A percentile compares a stretch with the other conserved stretches of the same genome.
Conservation (phyloP, 2,797 vertebrate genomes). For the Sebastes steindachneri region DNA sequence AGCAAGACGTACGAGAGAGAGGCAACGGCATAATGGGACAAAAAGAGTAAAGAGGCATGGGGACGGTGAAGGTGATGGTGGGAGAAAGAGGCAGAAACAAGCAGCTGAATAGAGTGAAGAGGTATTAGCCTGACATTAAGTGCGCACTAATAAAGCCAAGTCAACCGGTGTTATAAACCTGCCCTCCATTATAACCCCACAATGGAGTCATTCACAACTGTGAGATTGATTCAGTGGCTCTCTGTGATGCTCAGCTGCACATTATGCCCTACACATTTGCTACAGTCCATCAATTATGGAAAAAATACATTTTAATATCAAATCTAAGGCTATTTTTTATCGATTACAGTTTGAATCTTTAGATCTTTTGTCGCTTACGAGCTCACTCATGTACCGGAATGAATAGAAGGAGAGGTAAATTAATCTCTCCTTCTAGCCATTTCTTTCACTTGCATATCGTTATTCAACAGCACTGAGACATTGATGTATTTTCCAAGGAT, state of each 20-base stretch:
- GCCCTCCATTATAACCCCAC: slow-evolving; percentile 49
- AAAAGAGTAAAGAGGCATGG: slow-evolving; percentile 1
- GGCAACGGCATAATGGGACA: neutral
- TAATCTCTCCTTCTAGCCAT: neutral
- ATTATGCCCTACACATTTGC: neutral
- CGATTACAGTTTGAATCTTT: slow-evolving; percentile 5
- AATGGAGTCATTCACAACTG: slow-evolving; percentile 37
- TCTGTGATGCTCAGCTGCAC: slow-evolving; percentile 15
- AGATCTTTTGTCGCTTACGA: neutral
- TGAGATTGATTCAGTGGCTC: slow-evolving; percentile 35
- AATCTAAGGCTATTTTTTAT: neutral
- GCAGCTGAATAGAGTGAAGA: slow-evolving; percentile 8
- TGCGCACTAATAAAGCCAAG: slow-evolving; percentile 40
- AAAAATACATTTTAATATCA: neutral
- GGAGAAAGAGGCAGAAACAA: neutral
- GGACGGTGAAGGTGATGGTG: slow-evolving; percentile 4
- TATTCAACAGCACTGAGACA: neutral
- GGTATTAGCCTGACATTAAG: slow-evolving; percentile 38
- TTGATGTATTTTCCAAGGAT: slow-evolving; percentile 13
- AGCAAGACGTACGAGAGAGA: slow-evolving; percentile 6
- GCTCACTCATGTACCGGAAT: neutral
- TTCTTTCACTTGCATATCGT: neutral
- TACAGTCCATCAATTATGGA: neutral
- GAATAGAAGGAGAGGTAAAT: neutral
- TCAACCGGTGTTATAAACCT: slow-evolving; percentile 39